Base-by-base conservation (phyloP, 92 coral and sea anemone genomes). In the Nematostella vectensis region DNA sequence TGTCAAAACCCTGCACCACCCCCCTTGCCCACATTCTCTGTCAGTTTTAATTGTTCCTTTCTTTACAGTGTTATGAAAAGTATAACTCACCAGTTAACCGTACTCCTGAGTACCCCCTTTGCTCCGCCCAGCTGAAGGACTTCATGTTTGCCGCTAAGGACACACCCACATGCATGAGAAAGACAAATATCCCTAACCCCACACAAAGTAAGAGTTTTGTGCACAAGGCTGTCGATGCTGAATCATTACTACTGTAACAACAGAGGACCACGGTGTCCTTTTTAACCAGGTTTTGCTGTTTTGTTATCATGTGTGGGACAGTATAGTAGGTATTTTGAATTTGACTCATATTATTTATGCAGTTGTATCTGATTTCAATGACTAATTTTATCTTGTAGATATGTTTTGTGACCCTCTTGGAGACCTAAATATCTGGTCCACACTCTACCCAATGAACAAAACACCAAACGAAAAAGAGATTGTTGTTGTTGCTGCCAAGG, bases 141-240 rank as follows among this genome's bases (percentile, higher is more conserved):
- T 91, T 91, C 73, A 91, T 91, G 98, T 86, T 62, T 64, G 98
- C 98, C 19, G 98, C 98, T 27, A 91, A 91, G 59, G 93, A 91
- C 70, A 91, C 98, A 4, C 95, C 98, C 11, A 91, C 98, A 17
- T 85, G 98, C 33, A 86, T 91, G 76, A 78, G 98, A 47, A 91
- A 86, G 57, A 69, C 79, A 3, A 55, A 86, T 24, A 70, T 81
- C 23, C 70, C 74, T 19, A 76, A 63, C 44, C 83, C 82, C 23
- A 81, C 71, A 20, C 69, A 29, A 48, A 62, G 96, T 89, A 80
- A 75, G 94, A 15, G n/a, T n/a, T n/a, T n/a, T n/a, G n/a, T n/a
- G n/a, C n/a, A n/a, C n/a, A n/a, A n/a, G n/a, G n/a, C n/a, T n/a
- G n/a, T n/a, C n/a, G n/a, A n/a, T n/a, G n/a, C n/a, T n/a, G n/a